These are phyloP conservation scores for Patiria miniata DNA, from an alignment of 35 echinoderm and acorn worm species.

Conservation along the genomic window DNA sequence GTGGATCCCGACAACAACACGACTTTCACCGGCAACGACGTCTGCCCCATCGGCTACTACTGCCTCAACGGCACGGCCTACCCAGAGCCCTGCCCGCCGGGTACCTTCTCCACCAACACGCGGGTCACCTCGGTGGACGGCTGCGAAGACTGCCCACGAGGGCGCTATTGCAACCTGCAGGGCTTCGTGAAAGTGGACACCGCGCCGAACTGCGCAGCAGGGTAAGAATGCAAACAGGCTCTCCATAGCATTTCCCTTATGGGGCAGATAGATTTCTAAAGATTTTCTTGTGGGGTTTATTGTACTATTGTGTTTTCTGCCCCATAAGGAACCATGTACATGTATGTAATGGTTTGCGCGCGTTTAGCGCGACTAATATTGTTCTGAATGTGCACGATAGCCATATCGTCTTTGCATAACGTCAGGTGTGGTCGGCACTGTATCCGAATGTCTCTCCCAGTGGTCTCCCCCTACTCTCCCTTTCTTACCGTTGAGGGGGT, in stretches of 20 bases:
- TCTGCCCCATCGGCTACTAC: conserved; percentile 92
- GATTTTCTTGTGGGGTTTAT: not conserved
- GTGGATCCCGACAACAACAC: conserved; percentile 68
- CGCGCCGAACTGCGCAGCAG: conserved; percentile 75
- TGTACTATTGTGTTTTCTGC: not conserved
- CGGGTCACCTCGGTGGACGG: conserved; percentile 68
- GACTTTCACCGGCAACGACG: conserved; percentile 92
- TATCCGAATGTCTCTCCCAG: too few species aligned
- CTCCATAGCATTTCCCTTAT: too few species aligned
- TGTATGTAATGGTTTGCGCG: too few species aligned
- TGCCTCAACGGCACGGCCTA: conserved; percentile 95
- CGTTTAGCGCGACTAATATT: too few species aligned
- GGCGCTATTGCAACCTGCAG: conserved; percentile 84
- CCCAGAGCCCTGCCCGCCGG: conserved; percentile 89
- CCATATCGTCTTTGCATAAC: too few species aligned
- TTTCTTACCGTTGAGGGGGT: too few species aligned
- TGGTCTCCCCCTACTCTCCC: too few species aligned
- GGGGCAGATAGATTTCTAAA: not conserved
- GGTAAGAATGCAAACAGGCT: conserved; percentile 33
- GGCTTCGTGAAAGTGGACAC: conserved; percentile 89
- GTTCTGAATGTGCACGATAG: too few species aligned
- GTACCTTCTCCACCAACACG: conserved; percentile 85
- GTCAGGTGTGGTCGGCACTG: too few species aligned
- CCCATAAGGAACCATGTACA: too few species aligned
- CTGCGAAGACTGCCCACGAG: conserved; percentile 86